Conservation (phyloP, 2,888 invertebrate genomes). For the Xiphydria camelus region DNA sequence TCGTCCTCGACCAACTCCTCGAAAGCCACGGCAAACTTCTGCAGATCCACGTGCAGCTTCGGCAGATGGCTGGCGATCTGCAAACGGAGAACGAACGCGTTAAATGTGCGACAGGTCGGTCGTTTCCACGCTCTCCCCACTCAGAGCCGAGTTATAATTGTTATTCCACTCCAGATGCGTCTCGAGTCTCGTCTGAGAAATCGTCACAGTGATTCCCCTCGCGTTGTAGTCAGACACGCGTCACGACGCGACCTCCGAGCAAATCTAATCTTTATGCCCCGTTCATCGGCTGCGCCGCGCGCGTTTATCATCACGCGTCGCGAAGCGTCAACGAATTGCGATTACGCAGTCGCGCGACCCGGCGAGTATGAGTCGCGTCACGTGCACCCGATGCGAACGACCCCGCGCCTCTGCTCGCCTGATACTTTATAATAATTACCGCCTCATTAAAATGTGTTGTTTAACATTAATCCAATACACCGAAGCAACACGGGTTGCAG, state of each 20-base stretch:
- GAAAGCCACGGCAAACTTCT: conserved; percentile 60
- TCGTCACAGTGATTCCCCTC: no score
- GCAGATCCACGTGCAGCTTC: conserved; percentile 62
- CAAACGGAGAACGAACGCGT: background rate
- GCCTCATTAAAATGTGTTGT: conserved; percentile 57
- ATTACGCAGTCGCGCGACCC: conserved; percentile 51
- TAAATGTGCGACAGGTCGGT: no score
- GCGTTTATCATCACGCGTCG: no score
- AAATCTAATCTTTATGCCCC: no score
- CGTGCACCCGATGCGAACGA: conserved; percentile 33
- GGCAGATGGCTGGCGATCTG: conserved; percentile 64
- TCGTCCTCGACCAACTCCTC: conserved; percentile 59
- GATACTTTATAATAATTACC: conserved; percentile 57
- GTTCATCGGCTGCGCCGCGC: no score
- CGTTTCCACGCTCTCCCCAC: no score
- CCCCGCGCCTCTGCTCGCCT: conserved; percentile 48
- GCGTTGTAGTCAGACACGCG: no score
- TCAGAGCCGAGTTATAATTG: no score
- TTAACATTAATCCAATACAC: conserved; percentile 50
- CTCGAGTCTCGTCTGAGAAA: no score
- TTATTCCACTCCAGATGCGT: background rate
- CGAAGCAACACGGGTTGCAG: background rate
- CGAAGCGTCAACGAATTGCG: conserved; percentile 29
- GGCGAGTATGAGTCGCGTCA: conserved; percentile 46
- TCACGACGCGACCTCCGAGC: no score